Evolutionary conservation across 2,888 invertebrate genomes (phyloP).

Genomic region (Dasypogon diadema): DNA sequence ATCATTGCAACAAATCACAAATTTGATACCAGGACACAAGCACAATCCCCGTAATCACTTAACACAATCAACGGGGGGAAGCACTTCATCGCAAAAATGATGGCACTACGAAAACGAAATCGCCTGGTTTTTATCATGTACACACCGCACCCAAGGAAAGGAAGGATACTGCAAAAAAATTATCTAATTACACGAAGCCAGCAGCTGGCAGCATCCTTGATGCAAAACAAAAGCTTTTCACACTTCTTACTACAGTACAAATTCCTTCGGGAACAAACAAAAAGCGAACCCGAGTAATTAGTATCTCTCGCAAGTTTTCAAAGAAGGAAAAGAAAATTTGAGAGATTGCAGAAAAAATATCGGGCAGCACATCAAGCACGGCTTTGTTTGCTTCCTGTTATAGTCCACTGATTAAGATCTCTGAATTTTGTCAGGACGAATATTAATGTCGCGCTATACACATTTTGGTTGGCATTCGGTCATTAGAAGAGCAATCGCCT

Average conservation of each 20-base stretch:
- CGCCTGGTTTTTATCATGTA: too few relatives aligned
- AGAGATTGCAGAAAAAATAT: not conserved
- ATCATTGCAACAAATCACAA: too few relatives aligned
- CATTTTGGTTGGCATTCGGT: not conserved
- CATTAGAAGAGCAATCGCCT: not conserved
- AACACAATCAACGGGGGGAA: too few relatives aligned
- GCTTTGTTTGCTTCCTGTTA: not conserved
- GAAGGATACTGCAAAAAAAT: not conserved
- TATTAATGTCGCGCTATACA: not conserved
- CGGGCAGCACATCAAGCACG: not conserved
- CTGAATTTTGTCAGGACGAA: not conserved
- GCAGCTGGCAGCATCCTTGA: not conserved
- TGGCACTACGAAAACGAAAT: too few relatives aligned
- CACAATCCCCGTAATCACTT: too few relatives aligned
- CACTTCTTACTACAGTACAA: slow-evolving; percentile 4
- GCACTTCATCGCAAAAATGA: too few relatives aligned
- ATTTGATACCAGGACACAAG: too few relatives aligned
- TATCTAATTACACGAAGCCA: not conserved
- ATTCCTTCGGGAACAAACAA: not conserved
- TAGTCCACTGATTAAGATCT: not conserved
- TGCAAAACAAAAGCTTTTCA: slow-evolving; percentile 9
- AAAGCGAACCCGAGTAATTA: not conserved
- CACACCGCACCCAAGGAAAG: not conserved
- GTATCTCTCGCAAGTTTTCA: not conserved
- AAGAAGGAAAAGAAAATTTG: not conserved